Conservation (phyloP, 35 echinoderm and acorn worm genomes). For the Lytechinus variegatus region DNA sequence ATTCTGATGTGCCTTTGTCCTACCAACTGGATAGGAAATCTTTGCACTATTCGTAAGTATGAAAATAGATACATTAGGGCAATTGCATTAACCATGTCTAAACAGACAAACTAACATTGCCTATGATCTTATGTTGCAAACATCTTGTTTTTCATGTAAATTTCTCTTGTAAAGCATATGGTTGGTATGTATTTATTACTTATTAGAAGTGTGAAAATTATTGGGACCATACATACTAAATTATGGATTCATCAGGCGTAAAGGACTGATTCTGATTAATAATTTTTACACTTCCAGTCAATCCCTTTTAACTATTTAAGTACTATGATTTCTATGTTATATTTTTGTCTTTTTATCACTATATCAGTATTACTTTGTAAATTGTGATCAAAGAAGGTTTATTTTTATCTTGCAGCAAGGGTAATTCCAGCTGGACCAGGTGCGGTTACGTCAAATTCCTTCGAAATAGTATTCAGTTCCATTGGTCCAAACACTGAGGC, state of each 20-base stretch:
- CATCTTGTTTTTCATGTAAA: too few species aligned
- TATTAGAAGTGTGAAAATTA: too few species aligned
- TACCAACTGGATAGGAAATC: constrained; percentile 32
- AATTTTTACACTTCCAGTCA: too few species aligned
- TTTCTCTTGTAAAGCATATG: too few species aligned
- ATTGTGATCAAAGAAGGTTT: not conserved
- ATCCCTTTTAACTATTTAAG: too few species aligned
- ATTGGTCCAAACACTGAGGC: not conserved
- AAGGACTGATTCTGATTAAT: too few species aligned
- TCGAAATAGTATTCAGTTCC: not conserved
- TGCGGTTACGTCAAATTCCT: not conserved
- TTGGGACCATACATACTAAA: not conserved
- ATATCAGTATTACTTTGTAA: not conserved
- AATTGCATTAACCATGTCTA: not conserved
- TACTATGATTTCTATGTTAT: not conserved
- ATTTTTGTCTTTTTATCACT: not conserved
- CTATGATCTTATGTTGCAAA: too few species aligned
- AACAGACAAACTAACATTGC: not conserved
- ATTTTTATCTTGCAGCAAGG: not conserved
- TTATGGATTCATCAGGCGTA: not conserved
- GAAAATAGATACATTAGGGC: too few species aligned
- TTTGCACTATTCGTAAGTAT: constrained; percentile 37
- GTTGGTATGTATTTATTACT: too few species aligned
- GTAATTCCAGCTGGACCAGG: not conserved
- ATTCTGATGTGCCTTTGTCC: not conserved